Conservation (phyloP, 2,888 invertebrate species). For the Habroteleia sp. region DNA sequence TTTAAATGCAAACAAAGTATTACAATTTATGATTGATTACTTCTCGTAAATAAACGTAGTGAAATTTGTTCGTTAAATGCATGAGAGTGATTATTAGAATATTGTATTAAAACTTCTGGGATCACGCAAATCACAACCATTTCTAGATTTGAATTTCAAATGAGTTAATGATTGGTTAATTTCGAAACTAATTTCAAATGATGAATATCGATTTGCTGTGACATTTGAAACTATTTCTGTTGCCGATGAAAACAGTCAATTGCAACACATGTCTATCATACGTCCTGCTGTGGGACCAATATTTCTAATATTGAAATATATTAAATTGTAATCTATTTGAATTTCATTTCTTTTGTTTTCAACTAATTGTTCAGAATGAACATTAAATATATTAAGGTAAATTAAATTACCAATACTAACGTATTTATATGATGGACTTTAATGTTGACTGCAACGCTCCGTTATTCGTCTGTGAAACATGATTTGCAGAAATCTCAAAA, state of each 20-base stretch:
- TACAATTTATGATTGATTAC: background rate
- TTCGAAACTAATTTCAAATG: slow-evolving; percentile 58
- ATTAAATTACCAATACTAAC: slow-evolving; percentile 24
- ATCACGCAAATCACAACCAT: slow-evolving; percentile 48
- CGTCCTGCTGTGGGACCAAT: slow-evolving; percentile 44
- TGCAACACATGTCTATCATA: slow-evolving; percentile 59
- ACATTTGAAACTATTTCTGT: slow-evolving; percentile 59
- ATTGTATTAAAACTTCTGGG: slow-evolving; percentile 41
- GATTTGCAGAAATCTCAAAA: too few species aligned
- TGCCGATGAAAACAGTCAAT: slow-evolving; percentile 52
- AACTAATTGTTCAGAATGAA: slow-evolving; percentile 22
- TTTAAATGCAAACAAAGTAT: too few species aligned
- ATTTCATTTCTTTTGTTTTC: slow-evolving; percentile 35
- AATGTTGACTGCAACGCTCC: too few species aligned
- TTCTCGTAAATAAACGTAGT: slow-evolving; percentile 3
- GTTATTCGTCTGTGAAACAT: too few species aligned
- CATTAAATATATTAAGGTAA: slow-evolving; percentile 30
- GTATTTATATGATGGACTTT: too few species aligned
- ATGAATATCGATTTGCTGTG: slow-evolving; percentile 56
- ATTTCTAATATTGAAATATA: slow-evolving; percentile 55
- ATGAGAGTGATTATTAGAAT: slow-evolving; percentile 33
- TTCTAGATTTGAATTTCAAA: slow-evolving; percentile 51
- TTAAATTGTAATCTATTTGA: slow-evolving; percentile 48
- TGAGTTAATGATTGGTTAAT: slow-evolving; percentile 56
- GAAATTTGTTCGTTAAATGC: slow-evolving; percentile 19